phyloP scores from a whole-genome alignment of 2,113 vertebrate species.

The Aphyosemion australe region DNA sequence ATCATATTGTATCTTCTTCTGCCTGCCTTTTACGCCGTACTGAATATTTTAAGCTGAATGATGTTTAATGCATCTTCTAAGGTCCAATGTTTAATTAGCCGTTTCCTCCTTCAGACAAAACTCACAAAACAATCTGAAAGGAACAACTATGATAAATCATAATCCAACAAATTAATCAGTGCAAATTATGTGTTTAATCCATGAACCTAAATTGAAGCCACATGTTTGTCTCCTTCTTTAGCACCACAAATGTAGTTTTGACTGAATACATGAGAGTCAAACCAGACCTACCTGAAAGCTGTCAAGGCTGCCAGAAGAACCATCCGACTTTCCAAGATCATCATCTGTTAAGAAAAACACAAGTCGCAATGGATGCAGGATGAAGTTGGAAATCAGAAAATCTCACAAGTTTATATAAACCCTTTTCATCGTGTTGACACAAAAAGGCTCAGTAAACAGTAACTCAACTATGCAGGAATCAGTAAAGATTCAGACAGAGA shows the following conservation, averaged over 20 bases:
- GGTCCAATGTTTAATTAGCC: neutral
- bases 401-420: constrained; percentile 14
- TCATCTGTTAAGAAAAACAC: constrained; percentile 82
- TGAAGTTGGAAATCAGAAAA: constrained; percentile 1
- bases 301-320: constrained; percentile 89
- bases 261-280: neutral
- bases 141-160: constrained; percentile 3
- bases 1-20: neutral
- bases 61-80: neutral
- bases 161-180: constrained; percentile 11
- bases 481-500: constrained; percentile 45
- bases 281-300: constrained; percentile 88
- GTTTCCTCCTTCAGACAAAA: constrained; percentile 1
- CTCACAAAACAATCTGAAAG: neutral
- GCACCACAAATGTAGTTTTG: constrained; percentile 1
- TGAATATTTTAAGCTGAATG: neutral
- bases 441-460: constrained; percentile 28
- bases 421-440: constrained; percentile 29
- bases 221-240: constrained; percentile 26
- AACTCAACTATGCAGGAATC: constrained; percentile 37
- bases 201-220: constrained; percentile 32
- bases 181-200: constrained; percentile 31
- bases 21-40: neutral
- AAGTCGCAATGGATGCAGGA: constrained; percentile 1
- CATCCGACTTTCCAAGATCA: constrained; percentile 91